Base-by-base conservation (phyloP, 2,797 vertebrate genomes). In the Pangasius larnaudii region DNA sequence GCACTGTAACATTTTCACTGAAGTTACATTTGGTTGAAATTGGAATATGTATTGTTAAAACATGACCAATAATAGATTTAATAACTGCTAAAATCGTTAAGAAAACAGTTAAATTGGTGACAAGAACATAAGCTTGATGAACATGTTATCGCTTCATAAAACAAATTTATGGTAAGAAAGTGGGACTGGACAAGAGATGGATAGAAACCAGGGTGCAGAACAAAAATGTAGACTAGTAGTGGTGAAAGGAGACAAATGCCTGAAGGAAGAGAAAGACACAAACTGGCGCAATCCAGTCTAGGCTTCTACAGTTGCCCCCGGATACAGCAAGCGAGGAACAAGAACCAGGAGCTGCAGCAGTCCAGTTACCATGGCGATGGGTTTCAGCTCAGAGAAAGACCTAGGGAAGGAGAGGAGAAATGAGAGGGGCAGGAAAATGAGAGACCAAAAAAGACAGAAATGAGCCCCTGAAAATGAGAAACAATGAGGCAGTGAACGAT, bases 341-440 rank as follows among this genome's bases (percentile, higher is more conserved):
- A 94, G 95, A 93, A 94, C 94, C 94, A 95, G 94, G 94, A 96
- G 94, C 95, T 95, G 96, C 96, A 96, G 95, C 96, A 94, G 96
- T 93, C 94, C 93, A 90, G 96, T 94, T 94, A 91, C 93, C 91
- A 92, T 92, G 92, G 92, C 77, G 92, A 95, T 90, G 87, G 87
- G 91, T 91, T 51, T 90, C 91, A 88, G 92, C 75, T 85, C 88
- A 87, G 89, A 88, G 91, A 89, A 85, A 91, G 79, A 74, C 69
- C 36, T 13, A 42, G 49, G 85, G 69, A 75, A 59, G 53, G 51
- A 33, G 3, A 93, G 89, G 91, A 74, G 87, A 83, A 89, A 89
- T 78, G 72, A 92, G 77, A 87, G 89, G 79, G 77, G 88, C 87
- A 53, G 65, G 22, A 9, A 85, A 69, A 88, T 27, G 0, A 84